A percentile compares a stretch with the other conserved stretches of the same genome.
Conservation (phyloP, 2,888 invertebrate species). For the Leptinotarsa rubiginosa region DNA sequence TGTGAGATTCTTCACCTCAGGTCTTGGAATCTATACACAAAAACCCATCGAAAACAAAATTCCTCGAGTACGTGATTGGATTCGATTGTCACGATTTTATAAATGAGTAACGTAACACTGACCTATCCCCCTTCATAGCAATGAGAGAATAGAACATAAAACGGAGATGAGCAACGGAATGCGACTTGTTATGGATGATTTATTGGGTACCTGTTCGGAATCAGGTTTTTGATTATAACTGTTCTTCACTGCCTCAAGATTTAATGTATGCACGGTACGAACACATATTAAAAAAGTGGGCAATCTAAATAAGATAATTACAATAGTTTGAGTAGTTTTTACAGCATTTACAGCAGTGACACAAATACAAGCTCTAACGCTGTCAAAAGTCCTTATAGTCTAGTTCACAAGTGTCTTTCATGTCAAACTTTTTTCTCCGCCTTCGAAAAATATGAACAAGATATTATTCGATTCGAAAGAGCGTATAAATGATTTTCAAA, state of each 20-base stretch:
- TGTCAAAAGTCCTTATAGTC: no score
- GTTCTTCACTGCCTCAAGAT: neutral
- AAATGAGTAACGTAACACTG: slow-evolving; percentile 9
- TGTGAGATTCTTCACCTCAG: neutral
- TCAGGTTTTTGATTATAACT: slow-evolving; percentile 14
- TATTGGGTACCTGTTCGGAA: slow-evolving; percentile 17
- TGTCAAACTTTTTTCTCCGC: no score
- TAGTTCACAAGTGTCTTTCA: no score
- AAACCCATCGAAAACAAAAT: neutral
- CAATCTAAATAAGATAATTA: neutral
- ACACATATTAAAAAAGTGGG: slow-evolving; percentile 5
- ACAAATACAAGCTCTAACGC: no score
- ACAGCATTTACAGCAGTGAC: no score
- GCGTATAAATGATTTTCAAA: no score
- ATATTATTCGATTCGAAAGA: no score
- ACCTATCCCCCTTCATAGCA: slow-evolving; percentile 17
- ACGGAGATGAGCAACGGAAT: neutral
- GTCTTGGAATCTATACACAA: slow-evolving; percentile 6
- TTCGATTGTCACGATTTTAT: slow-evolving; percentile 10
- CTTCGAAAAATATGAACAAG: no score
- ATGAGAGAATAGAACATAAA: neutral
- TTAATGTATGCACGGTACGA: slow-evolving; percentile 1
- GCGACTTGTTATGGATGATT: slow-evolving; percentile 8
- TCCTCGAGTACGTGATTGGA: neutral
- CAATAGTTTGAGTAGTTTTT: neutral